A percentile compares a stretch with the other conserved stretches of the same genome.
These are phyloP conservation scores for Brienomyrus longianalis DNA, from an alignment of 2,113 vertebrate genomes.

Conservation along the genomic window DNA sequence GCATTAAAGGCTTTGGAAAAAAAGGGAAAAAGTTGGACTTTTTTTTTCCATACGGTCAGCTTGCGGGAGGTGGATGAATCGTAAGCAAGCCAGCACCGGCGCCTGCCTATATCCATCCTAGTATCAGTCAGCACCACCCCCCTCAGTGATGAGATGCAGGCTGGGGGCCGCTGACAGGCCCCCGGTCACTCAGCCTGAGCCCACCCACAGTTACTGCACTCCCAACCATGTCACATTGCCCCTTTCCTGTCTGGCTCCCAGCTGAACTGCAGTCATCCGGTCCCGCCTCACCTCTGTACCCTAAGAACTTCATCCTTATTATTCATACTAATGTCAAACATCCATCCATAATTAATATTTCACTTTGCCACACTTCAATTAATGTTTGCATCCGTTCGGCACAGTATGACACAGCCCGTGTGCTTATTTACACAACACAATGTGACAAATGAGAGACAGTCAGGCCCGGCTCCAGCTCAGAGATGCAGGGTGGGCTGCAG, in stretches of 20 bases:
- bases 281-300: not conserved
- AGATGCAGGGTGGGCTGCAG: not conserved
- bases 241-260: not conserved
- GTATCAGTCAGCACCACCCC: not conserved
- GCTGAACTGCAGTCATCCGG: not conserved
- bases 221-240: not conserved
- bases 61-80: not conserved
- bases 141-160: not conserved
- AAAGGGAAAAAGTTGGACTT: not conserved
- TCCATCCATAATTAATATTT: not conserved
- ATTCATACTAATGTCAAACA: not conserved
- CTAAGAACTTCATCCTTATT: not conserved
- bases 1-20: not conserved
- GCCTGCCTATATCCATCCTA: not conserved
- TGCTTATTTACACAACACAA: not conserved
- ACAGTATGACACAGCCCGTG: not conserved
- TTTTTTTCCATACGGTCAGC: not conserved
- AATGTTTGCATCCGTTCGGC: not conserved
- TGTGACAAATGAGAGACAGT: not conserved
- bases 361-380: not conserved
- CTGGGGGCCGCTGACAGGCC: not conserved
- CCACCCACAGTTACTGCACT: not conserved
- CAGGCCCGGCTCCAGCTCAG: not conserved
- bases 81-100: not conserved
- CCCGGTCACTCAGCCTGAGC: not conserved